phyloP scores from a whole-genome alignment of 2,888 invertebrate genomes.

The Subacronicta megacephala region DNA sequence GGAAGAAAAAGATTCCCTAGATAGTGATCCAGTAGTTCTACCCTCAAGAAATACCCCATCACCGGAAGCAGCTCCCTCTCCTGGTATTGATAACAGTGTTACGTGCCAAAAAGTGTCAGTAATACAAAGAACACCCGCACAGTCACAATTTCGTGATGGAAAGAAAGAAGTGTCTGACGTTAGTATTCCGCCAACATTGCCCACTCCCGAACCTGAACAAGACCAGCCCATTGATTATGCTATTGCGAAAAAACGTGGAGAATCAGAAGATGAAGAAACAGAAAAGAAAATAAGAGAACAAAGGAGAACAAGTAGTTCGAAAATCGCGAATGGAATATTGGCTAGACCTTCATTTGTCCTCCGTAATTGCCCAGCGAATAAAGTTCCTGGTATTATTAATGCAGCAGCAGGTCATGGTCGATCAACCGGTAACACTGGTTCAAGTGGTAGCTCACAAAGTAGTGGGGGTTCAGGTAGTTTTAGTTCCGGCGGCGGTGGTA shows the following conservation, averaged over 20 bases:
- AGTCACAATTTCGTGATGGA: slow-evolving; percentile 83
- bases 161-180: slow-evolving; percentile 86
- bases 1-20: slow-evolving; percentile 91
- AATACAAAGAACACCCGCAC: slow-evolving; percentile 94
- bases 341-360: slow-evolving; percentile 88
- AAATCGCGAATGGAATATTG: slow-evolving; percentile 90
- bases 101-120: slow-evolving; percentile 93
- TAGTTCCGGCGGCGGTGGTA: slow-evolving; percentile 88
- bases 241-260: slow-evolving; percentile 94
- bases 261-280: slow-evolving; percentile 91
- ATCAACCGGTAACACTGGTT: slow-evolving; percentile 90
- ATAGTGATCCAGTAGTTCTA: slow-evolving; percentile 90
- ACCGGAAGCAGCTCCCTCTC: slow-evolving; percentile 90
- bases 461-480: slow-evolving; percentile 86
- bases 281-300: slow-evolving; percentile 92
- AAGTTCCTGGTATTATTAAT: slow-evolving; percentile 91
- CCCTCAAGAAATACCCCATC: slow-evolving; percentile 86
- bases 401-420: slow-evolving; percentile 95
- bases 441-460: slow-evolving; percentile 87
- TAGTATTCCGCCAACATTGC: slow-evolving; percentile 85
- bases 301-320: slow-evolving; percentile 91
- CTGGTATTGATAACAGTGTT: slow-evolving; percentile 91
- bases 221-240: slow-evolving; percentile 97
- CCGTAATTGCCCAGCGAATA: slow-evolving; percentile 88
- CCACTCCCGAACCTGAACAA: slow-evolving; percentile 91